Percentiles rank a stretch among this genome's conserved stretches.
Evolutionary conservation across 2,113 vertebrate genomes (phyloP).

Genomic region (Nestor notabilis): DNA sequence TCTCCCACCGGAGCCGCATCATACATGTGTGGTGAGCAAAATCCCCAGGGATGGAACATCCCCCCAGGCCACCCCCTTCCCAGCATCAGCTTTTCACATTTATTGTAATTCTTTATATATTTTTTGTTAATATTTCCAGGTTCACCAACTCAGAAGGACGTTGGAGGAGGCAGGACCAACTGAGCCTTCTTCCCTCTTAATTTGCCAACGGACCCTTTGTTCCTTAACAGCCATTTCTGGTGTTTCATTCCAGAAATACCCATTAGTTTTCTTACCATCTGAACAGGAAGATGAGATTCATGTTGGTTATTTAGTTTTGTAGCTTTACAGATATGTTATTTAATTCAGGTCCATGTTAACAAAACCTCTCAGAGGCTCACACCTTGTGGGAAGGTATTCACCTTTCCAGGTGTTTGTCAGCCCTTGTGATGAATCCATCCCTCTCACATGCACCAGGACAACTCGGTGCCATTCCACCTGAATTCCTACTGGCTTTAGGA

Average conservation of each 20-base stretch:
- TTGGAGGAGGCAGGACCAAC: accelerated
- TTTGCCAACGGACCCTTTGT: neutral
- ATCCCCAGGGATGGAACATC: accelerated
- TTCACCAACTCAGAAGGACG: neutral
- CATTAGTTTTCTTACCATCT: neutral
- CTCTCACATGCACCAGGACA: neutral
- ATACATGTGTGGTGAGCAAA: accelerated
- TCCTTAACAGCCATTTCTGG: neutral
- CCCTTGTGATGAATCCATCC: neutral
- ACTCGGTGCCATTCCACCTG: neutral
- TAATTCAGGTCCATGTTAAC: neutral
- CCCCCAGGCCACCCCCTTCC: neutral
- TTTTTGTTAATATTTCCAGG: neutral
- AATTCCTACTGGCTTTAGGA: neutral
- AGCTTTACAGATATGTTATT: neutral
- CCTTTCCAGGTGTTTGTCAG: neutral
- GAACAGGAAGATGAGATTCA: accelerated
- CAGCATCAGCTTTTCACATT: neutral
- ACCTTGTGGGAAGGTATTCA: neutral
- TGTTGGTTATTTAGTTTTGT: neutral
- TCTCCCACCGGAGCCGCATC: accelerated
- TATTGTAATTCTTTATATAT: neutral
- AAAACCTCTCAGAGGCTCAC: neutral
- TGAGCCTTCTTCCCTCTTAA: neutral
- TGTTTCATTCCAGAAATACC: neutral